Base-by-base conservation (phyloP, 2,888 invertebrate species). In the Thelaira solivaga region DNA sequence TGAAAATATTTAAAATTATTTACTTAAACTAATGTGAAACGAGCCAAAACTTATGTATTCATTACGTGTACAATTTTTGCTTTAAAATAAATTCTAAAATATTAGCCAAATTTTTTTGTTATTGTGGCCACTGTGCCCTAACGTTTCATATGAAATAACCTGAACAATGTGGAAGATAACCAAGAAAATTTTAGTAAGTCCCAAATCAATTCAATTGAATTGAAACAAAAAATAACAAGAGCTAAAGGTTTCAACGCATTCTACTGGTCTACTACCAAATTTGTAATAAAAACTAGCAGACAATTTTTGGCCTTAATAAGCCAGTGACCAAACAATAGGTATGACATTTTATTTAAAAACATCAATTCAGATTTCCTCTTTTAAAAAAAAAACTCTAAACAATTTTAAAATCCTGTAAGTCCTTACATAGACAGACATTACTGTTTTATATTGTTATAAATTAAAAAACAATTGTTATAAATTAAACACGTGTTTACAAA, bases 401-500 rank as follows among this genome's bases (percentile, higher is more conserved):
- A 71, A n/a, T n/a, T n/a, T n/a, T n/a, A n/a, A n/a, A n/a, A n/a
- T n/a, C n/a, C n/a, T n/a, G n/a, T n/a, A 64, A 18, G 16, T 45
- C 6, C 26, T 20, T 10, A 39, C 61, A 61, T 51, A 51, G 51
- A 36, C 22, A 51, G 51, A 36, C 22, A 47, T 61, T 76, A 18
- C 53, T 41, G 5, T 39, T 31, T 4, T 6, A 4, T 10, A 45
- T 31, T 39, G 18, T 10, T 26, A 59, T 13, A 47, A 73, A 80
- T 77, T 61, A 43, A 39, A 41, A 76, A 81, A 83, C 85, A 83
- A 82, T 77, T 82, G 83, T 80, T 81, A 82, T 82, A 83, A 82
- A 83, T 82, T 79, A 82, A 83, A 84, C 82, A 81, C 85, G 81
- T 86, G 86, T 86, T 87, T 86, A 87, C 87, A 86, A 83, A 83